Percentiles rank a stretch among this genome's conserved stretches.
These are phyloP conservation scores for Alethe diademata DNA, from an alignment of 2,113 vertebrate species.

Conservation along the genomic window DNA sequence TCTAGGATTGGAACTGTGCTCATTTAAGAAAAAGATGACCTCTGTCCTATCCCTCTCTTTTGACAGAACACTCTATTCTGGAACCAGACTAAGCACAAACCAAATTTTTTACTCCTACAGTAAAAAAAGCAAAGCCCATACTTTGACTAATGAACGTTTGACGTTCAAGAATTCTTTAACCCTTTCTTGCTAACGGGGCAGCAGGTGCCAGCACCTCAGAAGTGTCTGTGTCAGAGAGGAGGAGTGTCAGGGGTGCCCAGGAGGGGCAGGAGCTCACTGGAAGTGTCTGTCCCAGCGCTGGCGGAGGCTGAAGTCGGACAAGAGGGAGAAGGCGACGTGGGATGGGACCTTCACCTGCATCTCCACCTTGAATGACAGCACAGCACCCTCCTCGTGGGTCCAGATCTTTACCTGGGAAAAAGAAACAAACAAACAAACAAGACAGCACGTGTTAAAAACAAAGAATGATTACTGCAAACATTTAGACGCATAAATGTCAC, in stretches of 20 bases:
- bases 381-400: constrained; percentile 67
- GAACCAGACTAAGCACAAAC: neutral
- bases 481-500: neutral
- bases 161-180: neutral
- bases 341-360: constrained; percentile 69
- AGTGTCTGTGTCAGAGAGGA: neutral
- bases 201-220: neutral
- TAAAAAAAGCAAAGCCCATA: neutral
- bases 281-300: constrained; percentile 75
- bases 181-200: neutral
- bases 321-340: constrained; percentile 60
- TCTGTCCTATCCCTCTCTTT: neutral
- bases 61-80: neutral
- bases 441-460: neutral
- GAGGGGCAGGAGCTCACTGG: constrained; percentile 60
- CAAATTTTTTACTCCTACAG: neutral
- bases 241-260: neutral
- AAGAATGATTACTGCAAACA: neutral
- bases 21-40: neutral
- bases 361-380: constrained; percentile 75
- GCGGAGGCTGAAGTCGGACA: constrained; percentile 73
- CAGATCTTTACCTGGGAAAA: constrained; percentile 68
- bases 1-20: neutral
- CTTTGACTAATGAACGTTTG: neutral
- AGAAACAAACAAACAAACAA: neutral